Base-by-base conservation (phyloP, 1,140 invertebrate genomes). In the Apis cerana region DNA sequence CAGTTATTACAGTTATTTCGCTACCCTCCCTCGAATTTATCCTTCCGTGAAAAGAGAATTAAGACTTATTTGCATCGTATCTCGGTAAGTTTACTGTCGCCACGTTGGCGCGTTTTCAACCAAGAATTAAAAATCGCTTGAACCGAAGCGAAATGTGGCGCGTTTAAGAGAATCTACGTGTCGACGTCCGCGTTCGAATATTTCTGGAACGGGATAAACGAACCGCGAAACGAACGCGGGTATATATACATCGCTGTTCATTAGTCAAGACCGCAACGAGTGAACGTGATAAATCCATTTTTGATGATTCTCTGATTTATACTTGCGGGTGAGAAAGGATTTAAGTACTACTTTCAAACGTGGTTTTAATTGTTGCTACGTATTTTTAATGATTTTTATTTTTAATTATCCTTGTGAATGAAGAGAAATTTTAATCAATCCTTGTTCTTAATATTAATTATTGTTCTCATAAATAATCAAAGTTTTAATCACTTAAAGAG, bases 171-270 rank as follows among this genome's bases (percentile, higher is more conserved):
- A 72, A 58, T 54, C 48, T 58, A 27, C 61, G 69, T 68, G 62
- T 83, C 82, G 48, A 74, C 70, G 77, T 54, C 56, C 75, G 80
- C 15, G 10, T 71, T 17, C 59, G 64, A 80, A 80, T 75, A 80
- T 80, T 84, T 84, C 64, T 52, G 70, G 77, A 84, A 58, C 82
- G 56, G 27, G 27, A 62, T 78, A 71, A 80, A 82, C 80, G 80
- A 54, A 61, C 13, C 70, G 19, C 68, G 76, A 33, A 17, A 33
- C 52, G 33, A 7, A 52, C 52, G 27, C 52, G 27, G 7, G 43
- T 21, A 19, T 50, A 50, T 43, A 19, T 43, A 33, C 23, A 58
- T 58, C 56, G 33, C 4, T 43, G 33, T 64, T 64, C 15, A 27
- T 23, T 12, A 61, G n/a, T n/a, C n/a, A 61, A 13, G n/a, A 61